These are phyloP conservation scores for Pterophyllum scalare DNA, from an alignment of 2,113 vertebrate species.

Conservation along the genomic window DNA sequence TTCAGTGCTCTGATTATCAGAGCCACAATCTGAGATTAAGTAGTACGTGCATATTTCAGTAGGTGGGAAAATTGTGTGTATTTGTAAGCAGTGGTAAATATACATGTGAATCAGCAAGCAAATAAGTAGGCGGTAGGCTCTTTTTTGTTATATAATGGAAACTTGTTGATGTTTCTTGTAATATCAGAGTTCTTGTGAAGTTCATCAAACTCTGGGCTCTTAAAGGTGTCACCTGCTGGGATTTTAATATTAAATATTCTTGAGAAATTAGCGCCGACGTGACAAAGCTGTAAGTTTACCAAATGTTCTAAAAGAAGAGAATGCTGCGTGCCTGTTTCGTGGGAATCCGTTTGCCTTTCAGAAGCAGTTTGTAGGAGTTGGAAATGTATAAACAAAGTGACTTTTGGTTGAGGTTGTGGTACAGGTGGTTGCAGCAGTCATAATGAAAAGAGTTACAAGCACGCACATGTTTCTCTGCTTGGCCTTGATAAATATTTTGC, in stretches of 20 bases:
- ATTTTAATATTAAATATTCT: background rate
- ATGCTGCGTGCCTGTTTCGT: background rate
- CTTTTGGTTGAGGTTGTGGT: slow-evolving; percentile 7
- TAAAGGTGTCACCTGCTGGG: background rate
- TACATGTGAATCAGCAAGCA: background rate
- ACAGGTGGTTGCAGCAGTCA: background rate
- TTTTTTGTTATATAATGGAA: background rate
- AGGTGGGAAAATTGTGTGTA: background rate
- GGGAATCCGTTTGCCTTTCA: background rate
- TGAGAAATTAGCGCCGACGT: background rate
- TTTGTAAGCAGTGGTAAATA: background rate
- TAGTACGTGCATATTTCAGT: background rate
- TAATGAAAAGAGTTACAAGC: slow-evolving; percentile 13
- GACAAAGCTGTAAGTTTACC: background rate
- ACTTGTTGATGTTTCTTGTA: background rate
- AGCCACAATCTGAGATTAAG: background rate
- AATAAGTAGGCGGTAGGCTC: background rate
- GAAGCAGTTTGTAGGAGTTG: slow-evolving; percentile 3
- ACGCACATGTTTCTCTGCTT: background rate
- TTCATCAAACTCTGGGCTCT: background rate
- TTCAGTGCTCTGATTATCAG: background rate
- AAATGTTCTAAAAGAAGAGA: background rate
- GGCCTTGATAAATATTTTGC: background rate
- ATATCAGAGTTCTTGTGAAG: background rate
- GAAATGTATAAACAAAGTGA: background rate